Evolutionary conservation across 2,888 invertebrate species (phyloP).

Genomic region (Melolontha melolontha): DNA sequence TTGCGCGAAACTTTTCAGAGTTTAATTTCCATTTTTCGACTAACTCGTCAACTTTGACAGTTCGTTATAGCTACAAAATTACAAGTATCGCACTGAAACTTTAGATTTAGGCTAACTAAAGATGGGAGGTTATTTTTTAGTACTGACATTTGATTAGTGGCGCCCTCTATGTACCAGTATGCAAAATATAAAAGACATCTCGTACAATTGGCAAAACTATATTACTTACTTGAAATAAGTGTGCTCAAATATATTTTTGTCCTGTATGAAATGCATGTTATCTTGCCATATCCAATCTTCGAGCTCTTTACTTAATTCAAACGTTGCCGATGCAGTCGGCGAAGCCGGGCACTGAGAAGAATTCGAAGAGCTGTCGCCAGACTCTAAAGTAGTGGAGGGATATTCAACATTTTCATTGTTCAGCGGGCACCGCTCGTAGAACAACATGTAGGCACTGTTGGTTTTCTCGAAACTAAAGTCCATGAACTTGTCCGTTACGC

Average conservation of each 20-base stretch:
- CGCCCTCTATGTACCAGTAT: too few species aligned
- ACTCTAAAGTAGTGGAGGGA: slow-evolving; percentile 58
- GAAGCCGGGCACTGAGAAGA: slow-evolving; percentile 42
- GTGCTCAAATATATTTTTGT: slow-evolving; percentile 96
- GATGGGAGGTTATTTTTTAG: too few species aligned
- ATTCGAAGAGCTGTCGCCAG: slow-evolving; percentile 50
- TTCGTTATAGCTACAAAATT: too few species aligned
- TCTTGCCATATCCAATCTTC: slow-evolving; percentile 98
- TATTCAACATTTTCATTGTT: slow-evolving; percentile 57
- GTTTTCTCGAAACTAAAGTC: slow-evolving; percentile 98
- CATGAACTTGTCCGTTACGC: slow-evolving; percentile 96
- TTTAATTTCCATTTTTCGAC: too few species aligned
- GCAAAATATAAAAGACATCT: too few species aligned
- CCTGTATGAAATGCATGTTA: slow-evolving; percentile 94
- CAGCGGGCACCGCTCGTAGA: slow-evolving; percentile 85
- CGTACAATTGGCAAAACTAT: too few species aligned
- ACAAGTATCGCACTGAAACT: too few species aligned
- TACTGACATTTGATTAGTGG: too few species aligned
- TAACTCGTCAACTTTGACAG: too few species aligned
- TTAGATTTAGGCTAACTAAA: too few species aligned
- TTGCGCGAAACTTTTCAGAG: too few species aligned
- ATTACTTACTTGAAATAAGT: slow-evolving; percentile 88
- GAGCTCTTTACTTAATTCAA: slow-evolving; percentile 81
- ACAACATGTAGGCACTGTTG: slow-evolving; percentile 97
- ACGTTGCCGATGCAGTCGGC: slow-evolving; percentile 55